phyloP scores from a whole-genome alignment of 2,888 invertebrate genomes.

The Hypolimnas misippus region DNA sequence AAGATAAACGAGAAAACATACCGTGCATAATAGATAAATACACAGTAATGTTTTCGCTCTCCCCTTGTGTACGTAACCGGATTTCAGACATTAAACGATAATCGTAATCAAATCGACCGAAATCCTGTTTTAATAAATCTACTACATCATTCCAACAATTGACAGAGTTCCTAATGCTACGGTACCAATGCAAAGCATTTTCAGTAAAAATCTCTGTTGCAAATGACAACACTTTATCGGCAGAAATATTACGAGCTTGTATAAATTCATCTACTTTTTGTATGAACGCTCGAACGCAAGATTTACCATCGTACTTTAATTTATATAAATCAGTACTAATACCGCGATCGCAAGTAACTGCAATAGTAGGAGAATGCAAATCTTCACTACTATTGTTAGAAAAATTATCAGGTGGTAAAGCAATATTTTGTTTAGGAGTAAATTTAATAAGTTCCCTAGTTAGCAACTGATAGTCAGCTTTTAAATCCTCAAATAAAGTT shows the following conservation, averaged over 20 bases:
- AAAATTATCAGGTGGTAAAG: neutral
- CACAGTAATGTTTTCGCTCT: constrained; percentile 37
- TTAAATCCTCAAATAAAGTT: neutral
- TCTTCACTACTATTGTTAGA: neutral
- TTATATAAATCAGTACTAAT: constrained; percentile 13
- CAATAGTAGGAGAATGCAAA: too few relatives aligned
- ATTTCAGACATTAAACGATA: constrained; percentile 38
- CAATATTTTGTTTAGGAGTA: neutral
- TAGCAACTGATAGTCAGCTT: neutral
- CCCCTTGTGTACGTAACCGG: constrained; percentile 36
- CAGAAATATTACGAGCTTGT: constrained; percentile 16
- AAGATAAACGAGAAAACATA: constrained; percentile 36
- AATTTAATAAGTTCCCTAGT: too few relatives aligned
- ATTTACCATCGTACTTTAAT: constrained; percentile 19
- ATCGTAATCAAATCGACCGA: constrained; percentile 33
- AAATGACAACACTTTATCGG: constrained; percentile 26
- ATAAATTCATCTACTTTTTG: neutral
- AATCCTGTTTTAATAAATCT: constrained; percentile 31
- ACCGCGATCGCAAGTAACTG: constrained; percentile 11
- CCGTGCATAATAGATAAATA: constrained; percentile 38
- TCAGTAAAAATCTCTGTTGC: constrained; percentile 37
- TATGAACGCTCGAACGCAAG: constrained; percentile 15
- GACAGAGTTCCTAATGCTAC: constrained; percentile 23
- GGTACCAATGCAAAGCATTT: constrained; percentile 21
- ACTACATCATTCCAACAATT: constrained; percentile 28